phyloP scores from a whole-genome alignment of 2,113 vertebrate genomes.

The Megaptera novaeangliae region DNA sequence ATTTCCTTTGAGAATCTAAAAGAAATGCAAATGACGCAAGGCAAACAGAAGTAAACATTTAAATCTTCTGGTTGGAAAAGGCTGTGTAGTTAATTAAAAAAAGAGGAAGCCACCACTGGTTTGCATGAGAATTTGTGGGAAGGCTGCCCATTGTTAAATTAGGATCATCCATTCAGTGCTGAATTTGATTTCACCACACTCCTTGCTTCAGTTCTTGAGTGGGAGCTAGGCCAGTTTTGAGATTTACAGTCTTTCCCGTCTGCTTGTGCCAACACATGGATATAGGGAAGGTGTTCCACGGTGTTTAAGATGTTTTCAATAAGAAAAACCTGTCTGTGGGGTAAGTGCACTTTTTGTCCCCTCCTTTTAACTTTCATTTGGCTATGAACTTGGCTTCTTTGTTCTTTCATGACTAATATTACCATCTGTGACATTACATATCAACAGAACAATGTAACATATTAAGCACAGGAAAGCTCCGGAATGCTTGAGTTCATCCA shows the following conservation, averaged over 20 bases:
- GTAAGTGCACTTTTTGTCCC: conserved; percentile 62
- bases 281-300: conserved; percentile 72
- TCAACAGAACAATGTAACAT: conserved; percentile 86
- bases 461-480: conserved; percentile 81
- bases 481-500: conserved; percentile 81
- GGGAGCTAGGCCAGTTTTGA: conserved; percentile 77
- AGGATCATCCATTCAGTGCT: conserved; percentile 82
- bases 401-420: conserved; percentile 88
- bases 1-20: conserved; percentile 61
- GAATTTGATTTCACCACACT: conserved; percentile 79
- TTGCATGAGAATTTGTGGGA: conserved; percentile 81
- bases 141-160: conserved; percentile 81
- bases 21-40: conserved; percentile 71
- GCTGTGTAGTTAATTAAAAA: conserved; percentile 70
- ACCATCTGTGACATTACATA: conserved; percentile 89
- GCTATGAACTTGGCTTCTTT: conserved; percentile 84
- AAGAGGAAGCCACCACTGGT: conserved; percentile 73
- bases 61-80: conserved; percentile 72
- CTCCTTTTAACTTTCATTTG: conserved; percentile 77
- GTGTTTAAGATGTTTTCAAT: conserved; percentile 73
- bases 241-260: conserved; percentile 76
- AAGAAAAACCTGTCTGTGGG: conserved; percentile 70
- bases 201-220: conserved; percentile 73
- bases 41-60: conserved; percentile 71
- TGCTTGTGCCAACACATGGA: conserved; percentile 67